These are phyloP conservation scores for honey bee (Apis mellifera) DNA, from an alignment of 1,140 invertebrate genomes.

Conservation along the genomic window Amel_HAv3.1 CM009934.2:3347501-3348000, in stretches of 20 bases:
- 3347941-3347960: slow-evolving; percentile 22
- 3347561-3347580: neutral
- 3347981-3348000: neutral
- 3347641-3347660: slow-evolving; percentile 26
- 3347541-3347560: neutral
- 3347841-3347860: neutral
- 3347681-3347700: neutral
- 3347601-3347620: neutral
- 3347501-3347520: neutral
- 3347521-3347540: neutral
- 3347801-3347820: slow-evolving; percentile 22
- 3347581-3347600: neutral
- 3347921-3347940: neutral
- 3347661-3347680: neutral
- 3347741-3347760: neutral
- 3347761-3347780: neutral
- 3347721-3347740: neutral
- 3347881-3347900: neutral
- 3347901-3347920: slow-evolving; percentile 2
- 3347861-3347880: neutral
- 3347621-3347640: slow-evolving; percentile 31
- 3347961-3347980: neutral
- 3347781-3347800: slow-evolving; percentile 6
- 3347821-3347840: slow-evolving; percentile 22
- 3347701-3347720: neutral